Evolutionary conservation across 53 echinoderm and acorn worm species (phyloP), one percentile per base, ranked within the genome.

Genomic region (Mesocentrotus franciscanus): DNA sequence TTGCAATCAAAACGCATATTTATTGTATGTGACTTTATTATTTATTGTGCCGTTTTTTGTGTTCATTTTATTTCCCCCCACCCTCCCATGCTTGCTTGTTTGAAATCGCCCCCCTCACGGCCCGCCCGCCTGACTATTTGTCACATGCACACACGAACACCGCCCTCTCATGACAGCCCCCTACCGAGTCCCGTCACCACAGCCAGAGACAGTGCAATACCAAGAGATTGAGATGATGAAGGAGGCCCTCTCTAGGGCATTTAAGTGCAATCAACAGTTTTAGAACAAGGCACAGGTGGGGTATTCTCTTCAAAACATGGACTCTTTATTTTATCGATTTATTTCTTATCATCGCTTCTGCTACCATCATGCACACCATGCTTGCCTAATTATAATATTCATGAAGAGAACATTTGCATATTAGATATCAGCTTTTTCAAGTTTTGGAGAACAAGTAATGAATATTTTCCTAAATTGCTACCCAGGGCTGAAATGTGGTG

Each of bases 171-270:
- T 83, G 94, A 79, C 83, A 81, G 79, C 29, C 78, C 56, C 58
- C 78, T 61, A 33, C 79, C 62, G 62, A 81, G 33, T 60, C 94
- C 56, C 94, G 60, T 84, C 62, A 70, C 27, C 78, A 81, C 78
- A 61, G 94, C 59, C 79, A 39, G 61, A 32, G 78, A 60, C 96
- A 96, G 92, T 91, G 93, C 96, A 95, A 96, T 66, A 64, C 91
- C 64, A 90, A 95, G 49, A 85, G 96, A 90, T 96, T 95, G 95
- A 96, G 96, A 96, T 96, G 96, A 96, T 93, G 75, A 68, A 60
- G 71, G 71, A 89, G 89, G 96, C 96, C 94, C 94, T 81, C 94
- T 2, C 15, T 35, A n/a, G 94, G 94, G 79, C 94, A 78, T 30
- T 79, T 79, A 60, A 81, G 94, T 93, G 94, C 94, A 93, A 93